Evolutionary conservation across 2,113 vertebrate species (phyloP).

Genomic region (Ochotona curzoniae): DNA sequence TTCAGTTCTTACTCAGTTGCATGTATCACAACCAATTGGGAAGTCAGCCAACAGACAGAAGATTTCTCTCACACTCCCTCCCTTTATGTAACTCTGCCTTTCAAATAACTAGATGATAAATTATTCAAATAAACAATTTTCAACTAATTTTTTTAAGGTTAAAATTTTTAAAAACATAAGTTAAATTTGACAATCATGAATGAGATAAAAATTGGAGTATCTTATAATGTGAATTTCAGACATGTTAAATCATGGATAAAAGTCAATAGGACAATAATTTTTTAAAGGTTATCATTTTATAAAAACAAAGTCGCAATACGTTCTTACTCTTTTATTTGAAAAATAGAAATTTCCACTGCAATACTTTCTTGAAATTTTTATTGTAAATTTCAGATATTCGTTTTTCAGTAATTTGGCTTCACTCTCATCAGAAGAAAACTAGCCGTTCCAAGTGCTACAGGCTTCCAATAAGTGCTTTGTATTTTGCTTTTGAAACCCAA

Average conservation of each 20-base stretch:
- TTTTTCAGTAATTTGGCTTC: constrained; percentile 5
- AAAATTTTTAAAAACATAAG: too few species aligned
- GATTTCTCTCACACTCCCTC: too few species aligned
- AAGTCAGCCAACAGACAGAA: too few species aligned
- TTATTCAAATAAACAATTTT: too few species aligned
- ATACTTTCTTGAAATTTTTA: constrained; percentile 3
- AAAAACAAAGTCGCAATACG: neutral
- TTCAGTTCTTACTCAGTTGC: too few species aligned
- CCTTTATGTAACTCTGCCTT: too few species aligned
- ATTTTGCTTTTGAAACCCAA: constrained; percentile 1
- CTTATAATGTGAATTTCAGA: neutral
- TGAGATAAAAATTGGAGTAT: neutral
- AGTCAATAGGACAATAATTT: neutral
- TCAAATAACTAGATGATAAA: too few species aligned
- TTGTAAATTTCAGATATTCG: neutral
- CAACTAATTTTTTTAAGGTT: too few species aligned
- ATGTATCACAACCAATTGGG: too few species aligned
- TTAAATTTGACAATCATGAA: neutral
- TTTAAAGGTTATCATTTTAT: neutral
- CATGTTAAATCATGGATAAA: neutral
- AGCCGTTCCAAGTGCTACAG: neutral
- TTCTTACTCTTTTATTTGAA: neutral
- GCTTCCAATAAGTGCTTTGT: neutral
- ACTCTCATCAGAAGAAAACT: neutral
- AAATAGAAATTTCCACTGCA: neutral